Percentiles rank a stretch among this genome's conserved stretches.
Evolutionary conservation across 2,113 vertebrate species (phyloP).

Genomic region (Pseudonaja textilis): DNA sequence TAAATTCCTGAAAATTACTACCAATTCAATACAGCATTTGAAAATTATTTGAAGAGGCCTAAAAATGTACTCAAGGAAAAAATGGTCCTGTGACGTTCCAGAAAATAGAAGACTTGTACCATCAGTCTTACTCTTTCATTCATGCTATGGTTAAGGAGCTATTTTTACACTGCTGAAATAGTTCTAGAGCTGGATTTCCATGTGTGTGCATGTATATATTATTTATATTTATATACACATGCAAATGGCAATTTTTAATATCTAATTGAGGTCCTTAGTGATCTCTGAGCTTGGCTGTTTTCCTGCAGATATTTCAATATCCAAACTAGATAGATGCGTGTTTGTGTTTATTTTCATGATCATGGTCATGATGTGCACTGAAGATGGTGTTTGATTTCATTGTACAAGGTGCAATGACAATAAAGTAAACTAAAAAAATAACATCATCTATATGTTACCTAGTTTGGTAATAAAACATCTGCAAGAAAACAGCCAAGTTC

Average conservation of each 20-base stretch:
- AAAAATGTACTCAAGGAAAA: background rate
- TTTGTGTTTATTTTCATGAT: too few relatives aligned
- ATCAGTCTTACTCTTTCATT: too few relatives aligned
- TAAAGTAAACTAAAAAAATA: too few relatives aligned
- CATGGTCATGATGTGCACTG: too few relatives aligned
- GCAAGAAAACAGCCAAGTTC: background rate
- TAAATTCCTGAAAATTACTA: background rate
- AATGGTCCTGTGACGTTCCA: background rate
- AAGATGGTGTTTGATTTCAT: too few relatives aligned
- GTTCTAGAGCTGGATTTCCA: background rate
- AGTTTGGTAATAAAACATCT: background rate
- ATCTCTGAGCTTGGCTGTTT: background rate
- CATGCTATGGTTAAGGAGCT: background rate
- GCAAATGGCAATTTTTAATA: background rate
- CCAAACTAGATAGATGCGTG: too few relatives aligned
- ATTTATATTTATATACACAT: background rate
- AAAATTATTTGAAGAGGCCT: background rate
- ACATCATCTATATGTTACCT: too few relatives aligned
- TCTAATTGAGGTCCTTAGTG: background rate
- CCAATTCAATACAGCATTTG: background rate
- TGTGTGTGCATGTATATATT: background rate
- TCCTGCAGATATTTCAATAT: background rate
- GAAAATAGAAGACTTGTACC: background rate
- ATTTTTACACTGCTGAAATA: background rate
- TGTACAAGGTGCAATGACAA: too few relatives aligned